Percentiles rank a stretch among this genome's conserved stretches.
Conservation (phyloP, 2,113 vertebrate genomes). For the Hyperoodon ampullatus region DNA sequence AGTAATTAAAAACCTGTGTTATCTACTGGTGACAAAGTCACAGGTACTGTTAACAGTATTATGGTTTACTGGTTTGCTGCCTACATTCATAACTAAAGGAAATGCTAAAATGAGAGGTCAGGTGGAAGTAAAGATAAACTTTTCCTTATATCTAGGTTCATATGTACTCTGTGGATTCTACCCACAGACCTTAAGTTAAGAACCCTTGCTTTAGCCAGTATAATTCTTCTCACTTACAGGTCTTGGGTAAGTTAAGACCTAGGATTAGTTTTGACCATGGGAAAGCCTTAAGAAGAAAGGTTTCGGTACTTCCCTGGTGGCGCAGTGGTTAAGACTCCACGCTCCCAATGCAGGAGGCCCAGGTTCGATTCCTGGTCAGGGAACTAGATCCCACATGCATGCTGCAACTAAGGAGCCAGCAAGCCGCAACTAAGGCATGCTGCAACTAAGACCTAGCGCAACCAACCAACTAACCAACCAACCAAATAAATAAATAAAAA, state of each 20-base stretch:
- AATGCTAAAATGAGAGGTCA: not conserved
- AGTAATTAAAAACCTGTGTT: not conserved
- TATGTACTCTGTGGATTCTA: not conserved
- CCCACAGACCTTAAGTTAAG: not conserved
- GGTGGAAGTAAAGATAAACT: not conserved
- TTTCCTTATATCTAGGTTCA: not conserved
- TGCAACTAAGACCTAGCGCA: too few species aligned
- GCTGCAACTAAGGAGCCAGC: too few species aligned
- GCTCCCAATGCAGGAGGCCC: too few species aligned
- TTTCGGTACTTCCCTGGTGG: not conserved
- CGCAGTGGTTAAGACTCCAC: too few species aligned
- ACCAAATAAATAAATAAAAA: not conserved
- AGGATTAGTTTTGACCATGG: not conserved
- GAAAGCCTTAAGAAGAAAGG: not conserved
- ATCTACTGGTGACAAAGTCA: not conserved
- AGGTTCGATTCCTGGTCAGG: too few species aligned
- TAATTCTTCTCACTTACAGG: not conserved
- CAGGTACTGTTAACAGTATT: not conserved
- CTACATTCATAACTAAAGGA: slow-evolving; percentile 18
- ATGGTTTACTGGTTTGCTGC: not conserved
- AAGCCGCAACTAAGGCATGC: too few species aligned
- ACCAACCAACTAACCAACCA: too few species aligned
- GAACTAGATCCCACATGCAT: too few species aligned
- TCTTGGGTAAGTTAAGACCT: not conserved
- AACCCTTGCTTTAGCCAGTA: not conserved